Percentiles rank a stretch among this genome's conserved stretches.
phyloP scores from a whole-genome alignment of 2,113 vertebrate genomes.

The Trochalopteron elliotii region DNA sequence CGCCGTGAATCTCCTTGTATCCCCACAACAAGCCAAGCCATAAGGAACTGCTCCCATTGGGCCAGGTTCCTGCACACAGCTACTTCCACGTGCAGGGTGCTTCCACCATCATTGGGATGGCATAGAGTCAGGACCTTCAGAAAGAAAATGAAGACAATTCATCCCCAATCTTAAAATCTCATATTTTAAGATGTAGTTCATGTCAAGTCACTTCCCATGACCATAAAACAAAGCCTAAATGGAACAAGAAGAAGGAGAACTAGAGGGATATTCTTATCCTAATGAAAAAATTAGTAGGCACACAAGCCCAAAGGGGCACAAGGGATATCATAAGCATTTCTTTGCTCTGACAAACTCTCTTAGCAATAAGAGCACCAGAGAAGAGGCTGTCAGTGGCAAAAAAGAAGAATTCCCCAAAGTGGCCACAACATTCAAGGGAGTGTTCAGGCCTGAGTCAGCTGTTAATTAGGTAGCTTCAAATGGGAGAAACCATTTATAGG shows the following conservation, averaged over 20 bases:
- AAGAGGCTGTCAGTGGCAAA: neutral
- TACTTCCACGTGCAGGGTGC: neutral
- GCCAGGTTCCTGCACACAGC: neutral
- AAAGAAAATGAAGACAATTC: neutral
- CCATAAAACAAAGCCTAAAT: neutral
- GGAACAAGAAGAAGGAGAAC: neutral
- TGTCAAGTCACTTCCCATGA: neutral
- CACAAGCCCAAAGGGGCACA: neutral
- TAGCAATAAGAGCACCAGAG: neutral
- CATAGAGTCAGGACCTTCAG: neutral
- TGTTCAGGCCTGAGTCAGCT: conserved; percentile 12
- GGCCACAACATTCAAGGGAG: conserved; percentile 9
- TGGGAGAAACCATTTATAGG: neutral
- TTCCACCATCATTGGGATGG: neutral
- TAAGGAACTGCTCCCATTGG: neutral
- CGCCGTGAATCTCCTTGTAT: fast-evolving
- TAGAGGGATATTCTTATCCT: neutral
- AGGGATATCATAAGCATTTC: neutral
- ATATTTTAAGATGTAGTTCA: neutral
- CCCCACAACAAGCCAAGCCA: neutral
- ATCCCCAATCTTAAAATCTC: neutral
- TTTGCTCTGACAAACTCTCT: neutral
- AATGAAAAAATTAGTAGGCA: conserved; percentile 33
- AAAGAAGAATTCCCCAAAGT: conserved; percentile 4
- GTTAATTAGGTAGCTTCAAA: neutral